A percentile compares a stretch with the other conserved stretches of the same genome.
Conservation (phyloP, 1,140 invertebrate genomes). For the Kradibia gibbosae region DNA sequence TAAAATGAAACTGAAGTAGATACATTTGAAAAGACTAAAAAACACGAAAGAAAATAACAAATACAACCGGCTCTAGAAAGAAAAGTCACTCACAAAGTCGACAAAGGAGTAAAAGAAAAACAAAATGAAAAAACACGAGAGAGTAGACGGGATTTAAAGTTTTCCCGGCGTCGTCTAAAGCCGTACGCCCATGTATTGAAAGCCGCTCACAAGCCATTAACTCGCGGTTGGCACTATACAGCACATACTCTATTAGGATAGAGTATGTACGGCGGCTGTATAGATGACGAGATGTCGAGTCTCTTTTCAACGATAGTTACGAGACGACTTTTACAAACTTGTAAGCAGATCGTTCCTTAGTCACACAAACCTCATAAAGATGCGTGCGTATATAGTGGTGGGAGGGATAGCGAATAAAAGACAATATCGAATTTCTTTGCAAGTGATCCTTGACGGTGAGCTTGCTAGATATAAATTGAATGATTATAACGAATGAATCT, state of each 20-base stretch:
- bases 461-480: neutral
- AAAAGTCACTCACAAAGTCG: neutral
- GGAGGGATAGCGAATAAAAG: constrained; percentile 5
- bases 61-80: neutral
- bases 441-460: neutral
- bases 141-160: constrained; percentile 54
- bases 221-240: neutral
- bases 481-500: neutral
- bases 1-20: neutral
- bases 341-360: neutral
- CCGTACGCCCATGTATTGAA: neutral
- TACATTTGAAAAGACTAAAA: neutral
- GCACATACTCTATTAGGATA: constrained; percentile 8
- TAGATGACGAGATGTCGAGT: neutral
- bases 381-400: no score
- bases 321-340: neutral
- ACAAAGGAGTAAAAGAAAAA: neutral
- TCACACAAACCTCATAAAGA: neutral
- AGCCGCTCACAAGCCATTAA: constrained; percentile 19
- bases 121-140: neutral
- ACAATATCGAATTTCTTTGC: neutral
- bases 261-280: neutral
- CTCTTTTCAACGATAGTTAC: neutral
- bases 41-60: neutral
- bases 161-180: constrained; percentile 39